Conservation (phyloP, 2,797 vertebrate species). For the Amblyraja radiata region DNA sequence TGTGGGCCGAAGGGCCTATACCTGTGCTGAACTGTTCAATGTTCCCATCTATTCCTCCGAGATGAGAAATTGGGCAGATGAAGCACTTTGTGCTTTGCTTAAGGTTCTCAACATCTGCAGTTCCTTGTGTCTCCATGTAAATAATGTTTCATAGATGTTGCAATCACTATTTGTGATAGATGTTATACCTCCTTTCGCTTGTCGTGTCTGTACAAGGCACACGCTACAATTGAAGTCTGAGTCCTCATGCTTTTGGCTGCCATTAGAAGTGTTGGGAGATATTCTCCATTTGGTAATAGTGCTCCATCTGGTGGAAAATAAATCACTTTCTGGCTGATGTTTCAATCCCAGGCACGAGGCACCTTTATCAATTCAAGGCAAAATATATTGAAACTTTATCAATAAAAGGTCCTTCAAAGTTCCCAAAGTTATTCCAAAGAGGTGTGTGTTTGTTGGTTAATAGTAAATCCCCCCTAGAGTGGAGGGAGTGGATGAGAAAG, state of each 20-base stretch:
- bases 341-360: neutral
- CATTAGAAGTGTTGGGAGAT: neutral
- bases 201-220: too few species aligned
- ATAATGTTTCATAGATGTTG: neutral
- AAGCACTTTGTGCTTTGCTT: neutral
- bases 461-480: too few species aligned
- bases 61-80: too few species aligned
- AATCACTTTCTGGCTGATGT: neutral
- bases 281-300: neutral
- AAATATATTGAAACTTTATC: neutral
- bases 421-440: too few species aligned
- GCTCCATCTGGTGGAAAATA: constrained; percentile 23
- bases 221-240: too few species aligned
- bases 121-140: neutral
- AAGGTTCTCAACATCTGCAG: too few species aligned
- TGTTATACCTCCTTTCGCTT: too few species aligned
- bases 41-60: neutral
- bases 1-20: too few species aligned
- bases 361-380: neutral
- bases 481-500: too few species aligned
- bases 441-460: too few species aligned
- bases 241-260: neutral
- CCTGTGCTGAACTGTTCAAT: neutral
- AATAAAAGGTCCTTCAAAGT: neutral
- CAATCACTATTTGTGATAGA: too few species aligned